phyloP scores from a whole-genome alignment of 1,140 invertebrate species.

The Acromyrmex charruanus region DNA sequence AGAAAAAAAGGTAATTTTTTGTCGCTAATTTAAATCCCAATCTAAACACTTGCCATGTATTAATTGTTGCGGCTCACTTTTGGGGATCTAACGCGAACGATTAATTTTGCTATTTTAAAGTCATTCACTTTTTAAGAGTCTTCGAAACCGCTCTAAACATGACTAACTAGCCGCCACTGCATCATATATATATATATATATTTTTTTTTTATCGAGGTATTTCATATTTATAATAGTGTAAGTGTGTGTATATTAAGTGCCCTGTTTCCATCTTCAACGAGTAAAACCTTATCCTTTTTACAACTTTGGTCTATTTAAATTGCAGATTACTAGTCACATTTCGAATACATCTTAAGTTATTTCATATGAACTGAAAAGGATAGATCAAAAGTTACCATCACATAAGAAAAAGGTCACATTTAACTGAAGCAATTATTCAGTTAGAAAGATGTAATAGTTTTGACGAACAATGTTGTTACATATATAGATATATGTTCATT shows the following conservation, averaged over 20 bases:
- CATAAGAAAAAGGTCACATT: slow-evolving; percentile 20
- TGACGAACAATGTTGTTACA: not conserved
- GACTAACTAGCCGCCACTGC: slow-evolving; percentile 44
- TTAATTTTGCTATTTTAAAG: not conserved
- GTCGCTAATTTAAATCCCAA: slow-evolving; percentile 9
- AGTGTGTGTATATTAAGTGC: slow-evolving; percentile 45
- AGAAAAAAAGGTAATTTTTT: not conserved
- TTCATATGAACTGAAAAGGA: slow-evolving; percentile 39
- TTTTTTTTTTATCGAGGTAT: slow-evolving; percentile 69
- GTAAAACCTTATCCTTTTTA: slow-evolving; percentile 68
- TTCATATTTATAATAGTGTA: slow-evolving; percentile 66
- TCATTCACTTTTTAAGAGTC: not conserved
- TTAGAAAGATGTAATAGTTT: not conserved
- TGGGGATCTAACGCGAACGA: not conserved
- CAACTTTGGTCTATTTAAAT: slow-evolving; percentile 74
- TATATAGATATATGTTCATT: slow-evolving; percentile 6
- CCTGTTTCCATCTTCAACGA: slow-evolving; percentile 49
- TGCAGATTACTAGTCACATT: slow-evolving; percentile 41
- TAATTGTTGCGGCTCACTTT: not conserved
- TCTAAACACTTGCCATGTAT: slow-evolving; percentile 13
- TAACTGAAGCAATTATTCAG: not conserved
- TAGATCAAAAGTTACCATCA: not conserved
- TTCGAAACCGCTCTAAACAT: slow-evolving; percentile 32
- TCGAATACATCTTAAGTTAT: slow-evolving; percentile 46
- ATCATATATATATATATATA: slow-evolving; percentile 30